These are phyloP conservation scores for Oreochromis spilurus DNA, from an alignment of 2,113 vertebrate genomes.

Conservation along the genomic window DNA sequence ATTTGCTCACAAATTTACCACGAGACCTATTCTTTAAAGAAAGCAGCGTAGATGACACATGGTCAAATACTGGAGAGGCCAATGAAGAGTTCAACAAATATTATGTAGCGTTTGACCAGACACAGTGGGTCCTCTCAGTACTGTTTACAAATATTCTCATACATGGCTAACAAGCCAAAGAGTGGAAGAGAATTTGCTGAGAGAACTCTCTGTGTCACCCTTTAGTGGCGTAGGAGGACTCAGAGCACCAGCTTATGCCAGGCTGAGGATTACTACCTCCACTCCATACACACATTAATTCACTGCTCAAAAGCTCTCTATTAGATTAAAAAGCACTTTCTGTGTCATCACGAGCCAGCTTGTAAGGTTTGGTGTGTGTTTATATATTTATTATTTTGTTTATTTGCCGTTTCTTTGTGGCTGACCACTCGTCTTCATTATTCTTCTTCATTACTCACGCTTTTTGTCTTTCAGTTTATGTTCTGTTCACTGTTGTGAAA, in stretches of 20 bases:
- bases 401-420: not conserved
- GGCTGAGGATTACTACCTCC: conserved; percentile 59
- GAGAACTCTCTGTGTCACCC: conserved; percentile 9
- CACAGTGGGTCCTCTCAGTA: not conserved
- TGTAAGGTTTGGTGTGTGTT: not conserved
- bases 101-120: not conserved
- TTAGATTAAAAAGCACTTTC: conserved; percentile 64
- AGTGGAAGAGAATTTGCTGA: not conserved
- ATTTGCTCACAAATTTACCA: conserved; percentile 27
- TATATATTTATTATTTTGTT: not conserved
- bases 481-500: conserved; percentile 13
- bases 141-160: not conserved
- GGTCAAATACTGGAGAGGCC: not conserved
- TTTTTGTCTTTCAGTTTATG: not conserved
- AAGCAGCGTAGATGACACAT: not conserved
- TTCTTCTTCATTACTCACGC: not conserved
- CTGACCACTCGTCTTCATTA: conserved; percentile 6
- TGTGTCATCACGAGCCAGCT: conserved; percentile 37
- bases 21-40: not conserved
- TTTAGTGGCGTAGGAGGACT: conserved; percentile 43
- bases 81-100: not conserved
- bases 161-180: not conserved
- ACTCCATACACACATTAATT: conserved; percentile 43
- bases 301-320: conserved; percentile 56
- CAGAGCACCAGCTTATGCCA: conserved; percentile 34